Evolutionary conservation across 2,888 invertebrate species (phyloP).

Genomic region (Eucriotettix oculatus): DNA sequence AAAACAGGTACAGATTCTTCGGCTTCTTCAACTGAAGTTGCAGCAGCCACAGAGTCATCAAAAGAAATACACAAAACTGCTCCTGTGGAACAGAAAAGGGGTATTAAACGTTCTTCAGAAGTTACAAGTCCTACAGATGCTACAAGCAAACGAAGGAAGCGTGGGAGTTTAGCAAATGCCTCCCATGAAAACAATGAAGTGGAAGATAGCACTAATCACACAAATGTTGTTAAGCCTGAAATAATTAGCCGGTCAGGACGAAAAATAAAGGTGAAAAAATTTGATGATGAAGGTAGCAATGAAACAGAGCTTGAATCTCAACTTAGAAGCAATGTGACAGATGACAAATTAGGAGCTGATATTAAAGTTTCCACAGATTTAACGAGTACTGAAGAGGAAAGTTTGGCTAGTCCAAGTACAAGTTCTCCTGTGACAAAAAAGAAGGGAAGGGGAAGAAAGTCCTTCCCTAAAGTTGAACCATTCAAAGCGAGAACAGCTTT

Average conservation of each 20-base stretch:
- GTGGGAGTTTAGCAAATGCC: no score
- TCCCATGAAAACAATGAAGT: no score
- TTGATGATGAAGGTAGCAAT: constrained; percentile 16
- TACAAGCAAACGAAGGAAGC: neutral
- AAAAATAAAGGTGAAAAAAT: constrained; percentile 48
- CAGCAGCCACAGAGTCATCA: no score
- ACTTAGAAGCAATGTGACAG: no score
- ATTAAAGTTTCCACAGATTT: no score
- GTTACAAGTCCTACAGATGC: neutral
- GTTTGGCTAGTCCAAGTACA: no score
- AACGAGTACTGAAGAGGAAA: constrained; percentile 13
- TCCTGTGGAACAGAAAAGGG: neutral
- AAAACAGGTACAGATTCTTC: neutral
- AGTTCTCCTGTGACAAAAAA: neutral
- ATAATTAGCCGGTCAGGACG: constrained; percentile 53
- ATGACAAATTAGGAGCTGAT: no score
- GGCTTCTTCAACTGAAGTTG: no score
- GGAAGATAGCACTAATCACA: no score
- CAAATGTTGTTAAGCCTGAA: constrained; percentile 25
- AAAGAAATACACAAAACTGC: no score
- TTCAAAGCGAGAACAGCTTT: neutral
- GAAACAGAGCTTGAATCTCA: no score
- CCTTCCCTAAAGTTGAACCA: neutral
- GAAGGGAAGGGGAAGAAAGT: neutral
- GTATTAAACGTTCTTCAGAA: neutral